Percentiles rank a stretch among this genome's conserved stretches.
phyloP scores from a whole-genome alignment of 2,113 vertebrate genomes.

The Mus spicilegus region DNA sequence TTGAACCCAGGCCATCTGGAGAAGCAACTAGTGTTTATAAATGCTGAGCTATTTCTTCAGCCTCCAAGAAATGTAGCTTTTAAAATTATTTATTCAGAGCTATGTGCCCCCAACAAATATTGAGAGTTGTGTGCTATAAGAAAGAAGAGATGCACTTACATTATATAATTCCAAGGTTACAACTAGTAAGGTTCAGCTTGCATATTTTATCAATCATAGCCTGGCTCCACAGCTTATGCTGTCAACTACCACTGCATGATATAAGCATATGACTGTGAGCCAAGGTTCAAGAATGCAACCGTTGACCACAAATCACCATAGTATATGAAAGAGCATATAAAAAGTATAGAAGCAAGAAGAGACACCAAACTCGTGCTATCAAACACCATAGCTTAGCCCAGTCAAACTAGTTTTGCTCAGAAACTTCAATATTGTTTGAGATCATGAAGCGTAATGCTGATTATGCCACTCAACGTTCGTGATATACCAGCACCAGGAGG shows the following conservation, averaged over 20 bases:
- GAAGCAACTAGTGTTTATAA: not conserved
- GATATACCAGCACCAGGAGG: not conserved
- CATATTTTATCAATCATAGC: not conserved
- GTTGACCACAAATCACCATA: constrained; percentile 26
- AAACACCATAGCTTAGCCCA: not conserved
- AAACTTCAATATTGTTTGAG: not conserved
- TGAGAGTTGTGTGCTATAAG: not conserved
- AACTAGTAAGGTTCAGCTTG: not conserved
- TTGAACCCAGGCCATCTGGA: not conserved
- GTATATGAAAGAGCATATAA: not conserved
- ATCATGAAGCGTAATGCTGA: not conserved
- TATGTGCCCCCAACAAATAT: not conserved
- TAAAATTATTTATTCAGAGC: constrained; percentile 29
- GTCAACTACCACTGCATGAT: not conserved
- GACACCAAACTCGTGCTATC: not conserved
- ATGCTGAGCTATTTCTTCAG: not conserved
- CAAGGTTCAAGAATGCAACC: not conserved
- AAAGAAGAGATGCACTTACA: not conserved
- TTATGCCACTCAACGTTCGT: not conserved
- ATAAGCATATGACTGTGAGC: not conserved
- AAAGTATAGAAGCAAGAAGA: not conserved
- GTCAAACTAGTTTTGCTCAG: not conserved
- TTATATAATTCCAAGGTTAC: constrained; percentile 1
- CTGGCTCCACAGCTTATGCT: not conserved
- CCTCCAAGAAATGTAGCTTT: not conserved